phyloP scores from a whole-genome alignment of 2,113 vertebrate species.

The Oryzias celebensis region DNA sequence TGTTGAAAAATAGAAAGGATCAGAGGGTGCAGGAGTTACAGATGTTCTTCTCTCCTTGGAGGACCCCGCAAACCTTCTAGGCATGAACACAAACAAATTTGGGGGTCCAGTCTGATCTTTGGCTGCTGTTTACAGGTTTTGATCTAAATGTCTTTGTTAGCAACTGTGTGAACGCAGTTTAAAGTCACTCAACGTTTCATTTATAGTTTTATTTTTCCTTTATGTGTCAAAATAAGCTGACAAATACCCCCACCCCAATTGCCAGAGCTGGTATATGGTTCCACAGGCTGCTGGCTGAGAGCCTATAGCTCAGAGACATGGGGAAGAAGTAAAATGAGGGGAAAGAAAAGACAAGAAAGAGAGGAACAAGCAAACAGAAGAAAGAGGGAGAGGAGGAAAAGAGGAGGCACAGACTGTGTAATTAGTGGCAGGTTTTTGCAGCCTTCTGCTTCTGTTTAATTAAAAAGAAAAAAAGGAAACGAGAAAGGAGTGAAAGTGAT shows the following conservation, averaged over 20 bases:
- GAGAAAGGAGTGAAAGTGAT: conserved; percentile 50
- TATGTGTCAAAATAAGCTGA: neutral
- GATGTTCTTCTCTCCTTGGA: conserved; percentile 67
- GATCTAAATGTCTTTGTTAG: conserved; percentile 10
- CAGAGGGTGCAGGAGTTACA: conserved; percentile 45
- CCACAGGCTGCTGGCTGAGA: conserved; percentile 74
- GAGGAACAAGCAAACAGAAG: conserved; percentile 33
- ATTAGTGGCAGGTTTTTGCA: conserved; percentile 72
- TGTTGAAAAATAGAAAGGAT: conserved; percentile 2
- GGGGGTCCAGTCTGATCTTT: conserved; percentile 7
- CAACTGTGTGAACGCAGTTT: neutral
- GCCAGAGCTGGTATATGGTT: conserved; percentile 68
- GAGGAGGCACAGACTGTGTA: conserved; percentile 68
- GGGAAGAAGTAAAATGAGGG: conserved; percentile 8
- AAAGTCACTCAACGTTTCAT: neutral
- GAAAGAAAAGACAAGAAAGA: conserved; percentile 4
- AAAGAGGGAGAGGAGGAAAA: conserved; percentile 9
- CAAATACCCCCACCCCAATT: conserved; percentile 27
- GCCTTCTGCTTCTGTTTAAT: conserved; percentile 74
- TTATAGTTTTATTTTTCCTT: neutral
- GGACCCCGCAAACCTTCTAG: conserved; percentile 32
- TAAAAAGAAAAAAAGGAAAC: conserved; percentile 68
- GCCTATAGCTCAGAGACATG: conserved; percentile 39
- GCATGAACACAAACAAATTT: conserved; percentile 27
- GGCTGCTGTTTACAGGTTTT: conserved; percentile 33